Evolutionary conservation across 2,113 vertebrate species (phyloP).

Genomic region (Neomonachus schauinslandi): DNA sequence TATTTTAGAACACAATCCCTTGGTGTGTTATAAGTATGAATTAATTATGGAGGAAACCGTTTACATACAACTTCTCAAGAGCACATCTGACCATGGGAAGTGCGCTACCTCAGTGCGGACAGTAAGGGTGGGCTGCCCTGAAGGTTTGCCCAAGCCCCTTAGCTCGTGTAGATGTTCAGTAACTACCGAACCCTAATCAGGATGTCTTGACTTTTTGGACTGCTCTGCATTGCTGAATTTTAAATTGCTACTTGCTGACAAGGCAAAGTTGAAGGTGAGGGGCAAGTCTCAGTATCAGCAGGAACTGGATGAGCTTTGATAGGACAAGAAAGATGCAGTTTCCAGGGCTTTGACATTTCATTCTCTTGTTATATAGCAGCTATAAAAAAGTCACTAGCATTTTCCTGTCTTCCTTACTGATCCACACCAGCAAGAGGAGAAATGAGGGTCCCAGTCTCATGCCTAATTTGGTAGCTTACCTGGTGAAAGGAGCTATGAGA

Average conservation of each 20-base stretch:
- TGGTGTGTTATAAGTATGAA: background rate
- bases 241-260: conserved; percentile 24
- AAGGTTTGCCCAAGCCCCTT: background rate
- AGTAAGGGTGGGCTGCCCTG: background rate
- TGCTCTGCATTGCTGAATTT: conserved; percentile 48
- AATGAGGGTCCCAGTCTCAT: conserved; percentile 95
- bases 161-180: background rate
- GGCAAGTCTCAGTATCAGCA: background rate
- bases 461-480: conserved; percentile 98
- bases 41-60: conserved; percentile 24
- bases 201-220: background rate
- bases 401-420: conserved; percentile 92
- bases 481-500: conserved; percentile 93
- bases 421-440: conserved; percentile 89
- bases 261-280: conserved; percentile 65
- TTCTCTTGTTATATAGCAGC: conserved; percentile 93
- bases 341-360: conserved; percentile 92
- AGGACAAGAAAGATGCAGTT: conserved; percentile 88
- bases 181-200: background rate
- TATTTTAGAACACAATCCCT: background rate
- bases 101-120: background rate
- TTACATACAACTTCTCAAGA: background rate
- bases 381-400: conserved; percentile 87
- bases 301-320: conserved; percentile 57
- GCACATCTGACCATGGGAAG: background rate